Base-by-base conservation (phyloP, 2,888 invertebrate species). In the Euspilapteryx auroguttella region DNA sequence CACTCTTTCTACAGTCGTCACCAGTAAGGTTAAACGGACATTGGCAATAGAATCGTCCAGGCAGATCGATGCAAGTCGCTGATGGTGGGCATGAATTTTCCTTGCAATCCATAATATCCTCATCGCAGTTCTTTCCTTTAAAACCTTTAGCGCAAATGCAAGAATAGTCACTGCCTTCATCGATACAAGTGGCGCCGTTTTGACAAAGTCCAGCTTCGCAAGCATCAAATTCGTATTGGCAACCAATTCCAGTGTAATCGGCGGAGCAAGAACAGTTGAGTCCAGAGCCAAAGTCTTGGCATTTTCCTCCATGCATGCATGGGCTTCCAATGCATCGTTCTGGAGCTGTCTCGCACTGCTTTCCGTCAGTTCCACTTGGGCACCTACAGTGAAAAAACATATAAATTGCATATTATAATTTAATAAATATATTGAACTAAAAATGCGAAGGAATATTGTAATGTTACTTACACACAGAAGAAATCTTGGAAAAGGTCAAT, bases 1-100 rank as follows among this genome's bases (percentile, higher is more conserved):
- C 80, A 94, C 93, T 87, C 80, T 97, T 97, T 52, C 94, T 82
- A 49, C 98, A 98, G 49, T 94, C 93, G 51, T 94, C 94, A 28
- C 98, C 98, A 12, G 96, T 97, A 45, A 94, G 80, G 51, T 96
- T 96, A 58, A 96, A 94, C 6, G 96, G 95, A 78, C 98, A 98
- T 56, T 94, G 92, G 49, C 98, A 98, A 55, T 93, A 94, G 76
- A 93, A 94, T 44, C 86, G 84, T 41, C 90, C 89, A 24, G 91
- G 92, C 25, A 94, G 73, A 61, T 95, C 94, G 39, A 95, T 88
- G 50, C 95, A 96, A 3, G 87, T 89, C 1, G 94, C 93, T 8
- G 94, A 92, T 28, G 94, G 94, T 27, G 94, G 92, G 49, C 96
- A 96, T 0, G 94, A 94, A 48, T 93, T 90, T 35, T 94, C 91